These are phyloP conservation scores for Blastobasis lacticolella DNA, from an alignment of 2,888 invertebrate genomes.

Conservation along the genomic window DNA sequence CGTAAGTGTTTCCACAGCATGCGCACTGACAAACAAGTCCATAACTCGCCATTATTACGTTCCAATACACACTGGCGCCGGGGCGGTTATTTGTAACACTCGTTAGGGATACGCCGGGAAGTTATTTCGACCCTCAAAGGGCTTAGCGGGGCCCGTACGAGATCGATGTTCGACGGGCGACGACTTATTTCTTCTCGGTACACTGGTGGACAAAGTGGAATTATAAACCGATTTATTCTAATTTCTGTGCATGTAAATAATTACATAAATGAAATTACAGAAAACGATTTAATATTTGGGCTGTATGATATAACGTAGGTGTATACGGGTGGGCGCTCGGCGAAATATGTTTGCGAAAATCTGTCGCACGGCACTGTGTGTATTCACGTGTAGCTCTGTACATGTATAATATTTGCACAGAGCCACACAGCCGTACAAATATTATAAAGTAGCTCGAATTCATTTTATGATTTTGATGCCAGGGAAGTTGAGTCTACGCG, in stretches of 20 bases:
- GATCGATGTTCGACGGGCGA: constrained; percentile 43
- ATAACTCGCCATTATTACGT: constrained; percentile 31
- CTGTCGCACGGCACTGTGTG: too few relatives aligned
- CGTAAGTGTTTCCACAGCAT: neutral
- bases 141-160: constrained; percentile 39
- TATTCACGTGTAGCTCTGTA: too few relatives aligned
- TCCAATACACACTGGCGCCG: constrained; percentile 32
- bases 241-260: neutral
- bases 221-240: neutral
- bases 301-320: too few relatives aligned
- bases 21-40: constrained; percentile 4
- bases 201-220: constrained; percentile 21
- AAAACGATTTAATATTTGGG: too few relatives aligned
- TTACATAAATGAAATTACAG: neutral
- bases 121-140: constrained; percentile 38
- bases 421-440: too few relatives aligned
- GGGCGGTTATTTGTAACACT: constrained; percentile 41
- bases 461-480: too few relatives aligned
- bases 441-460: too few relatives aligned
- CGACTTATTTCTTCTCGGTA: constrained; percentile 32
- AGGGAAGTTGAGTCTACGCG: too few relatives aligned
- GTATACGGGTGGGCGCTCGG: too few relatives aligned
- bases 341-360: too few relatives aligned
- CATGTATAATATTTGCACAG: too few relatives aligned
- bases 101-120: constrained; percentile 43